Evolutionary conservation across 1,140 invertebrate genomes (phyloP), one percentile per base, ranked within the genome.

Genomic region (Drosophila sp.): DNA sequence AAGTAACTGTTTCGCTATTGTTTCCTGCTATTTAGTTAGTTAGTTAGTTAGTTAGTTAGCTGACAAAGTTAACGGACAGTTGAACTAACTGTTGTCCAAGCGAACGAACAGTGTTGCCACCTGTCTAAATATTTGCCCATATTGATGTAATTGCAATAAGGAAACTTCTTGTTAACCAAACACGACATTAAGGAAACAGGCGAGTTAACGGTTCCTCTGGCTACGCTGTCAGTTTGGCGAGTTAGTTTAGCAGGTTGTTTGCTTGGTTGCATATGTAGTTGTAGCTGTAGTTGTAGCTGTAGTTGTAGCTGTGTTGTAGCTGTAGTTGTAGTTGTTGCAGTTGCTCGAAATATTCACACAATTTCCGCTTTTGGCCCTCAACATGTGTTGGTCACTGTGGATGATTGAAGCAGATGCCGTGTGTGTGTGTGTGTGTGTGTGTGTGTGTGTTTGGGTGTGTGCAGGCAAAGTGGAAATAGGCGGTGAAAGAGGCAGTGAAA

Each of bases 261-360:
- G 9, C 11, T 36, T 34, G 58, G 32, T 25, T 27, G 21, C 11
- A 27, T 27, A n/a, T n/a, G n/a, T n/a, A n/a, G 11, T 25, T 27
- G 11, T 7, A 6, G 45, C 13, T 48, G 21, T 7, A 11, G 41
- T 11, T 41, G 40, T 16, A 6, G 40, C 16, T 21, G 41, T 2
- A 18, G 41, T 8, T 9, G 16, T 18, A 7, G 16, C 8, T 27
- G 63, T 45, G 40, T 43, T n/a, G n/a, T n/a, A n/a, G 11, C n/a
- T 27, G 11, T 7, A 6, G 45, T 27, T 48, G 21, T 7, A 11
- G 41, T 11, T 41, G 40, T 16, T 14, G 40, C 16, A n/a, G n/a
- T 43, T 43, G 38, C 40, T 27, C 45, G 9, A 41, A 43, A 34
- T 56, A 27, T 56, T 21, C 51, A n/a, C 53, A 59, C 43, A 67